A percentile compares a stretch with the other conserved stretches of the same genome.
phyloP scores from a whole-genome alignment of 2,888 invertebrate genomes.

The Machimus rusticus region DNA sequence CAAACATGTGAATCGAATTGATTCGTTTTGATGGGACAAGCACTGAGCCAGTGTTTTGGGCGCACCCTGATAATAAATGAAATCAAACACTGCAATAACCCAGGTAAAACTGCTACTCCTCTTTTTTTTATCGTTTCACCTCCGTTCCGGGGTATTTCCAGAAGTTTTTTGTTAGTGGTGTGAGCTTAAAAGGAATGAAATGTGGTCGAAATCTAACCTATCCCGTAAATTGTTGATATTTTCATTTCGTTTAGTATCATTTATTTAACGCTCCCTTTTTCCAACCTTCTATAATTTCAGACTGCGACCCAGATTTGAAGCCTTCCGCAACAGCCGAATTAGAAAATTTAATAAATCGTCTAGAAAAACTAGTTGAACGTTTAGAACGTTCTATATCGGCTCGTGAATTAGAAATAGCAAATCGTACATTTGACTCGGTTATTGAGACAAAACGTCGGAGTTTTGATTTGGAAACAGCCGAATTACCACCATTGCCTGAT shows the following conservation, averaged over 20 bases:
- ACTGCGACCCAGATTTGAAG: conserved; percentile 65
- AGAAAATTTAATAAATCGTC: conserved; percentile 74
- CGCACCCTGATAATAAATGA: conserved; percentile 57
- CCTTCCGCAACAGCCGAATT: conserved; percentile 68
- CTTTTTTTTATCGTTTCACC: background rate
- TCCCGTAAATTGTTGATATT: background rate
- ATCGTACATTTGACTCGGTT: conserved; percentile 55
- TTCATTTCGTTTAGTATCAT: background rate
- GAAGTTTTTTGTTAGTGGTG: background rate
- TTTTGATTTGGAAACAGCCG: conserved; percentile 54
- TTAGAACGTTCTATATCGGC: conserved; percentile 68
- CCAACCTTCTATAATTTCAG: conserved; percentile 53
- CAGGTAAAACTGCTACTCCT: conserved; percentile 52
- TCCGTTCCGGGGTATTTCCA: background rate
- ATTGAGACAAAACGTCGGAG: conserved; percentile 53
- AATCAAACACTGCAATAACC: conserved; percentile 56
- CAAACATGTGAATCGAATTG: conserved; percentile 11
- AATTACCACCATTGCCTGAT: conserved; percentile 53
- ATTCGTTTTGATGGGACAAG: conserved; percentile 54
- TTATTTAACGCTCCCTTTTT: background rate
- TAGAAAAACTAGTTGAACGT: conserved; percentile 78
- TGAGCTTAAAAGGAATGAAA: background rate
- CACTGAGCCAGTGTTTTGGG: conserved; percentile 54
- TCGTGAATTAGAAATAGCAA: conserved; percentile 56
- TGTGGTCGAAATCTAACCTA: background rate